A percentile compares a stretch with the other conserved stretches of the same genome.
Evolutionary conservation across 1,140 invertebrate genomes (phyloP).

Genomic region (Bombus affinis): DNA sequence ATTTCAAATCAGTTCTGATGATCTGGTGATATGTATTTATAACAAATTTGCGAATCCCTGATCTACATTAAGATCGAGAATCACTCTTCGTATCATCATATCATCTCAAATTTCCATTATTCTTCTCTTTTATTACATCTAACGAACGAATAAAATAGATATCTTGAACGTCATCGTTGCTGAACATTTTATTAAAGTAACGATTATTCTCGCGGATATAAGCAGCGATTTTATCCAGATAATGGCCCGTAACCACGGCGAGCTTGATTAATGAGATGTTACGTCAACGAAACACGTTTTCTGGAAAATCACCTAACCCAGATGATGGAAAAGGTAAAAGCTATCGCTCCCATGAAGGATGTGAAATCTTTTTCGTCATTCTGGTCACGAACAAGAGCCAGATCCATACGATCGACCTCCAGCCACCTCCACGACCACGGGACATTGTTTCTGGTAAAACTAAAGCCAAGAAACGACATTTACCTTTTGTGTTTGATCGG

Average conservation of each 20-base stretch:
- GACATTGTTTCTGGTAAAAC: slow-evolving; percentile 60
- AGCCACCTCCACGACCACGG: slow-evolving; percentile 54
- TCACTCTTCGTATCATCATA: background rate
- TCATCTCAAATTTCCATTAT: background rate
- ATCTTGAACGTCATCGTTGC: background rate
- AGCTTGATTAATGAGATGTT: background rate
- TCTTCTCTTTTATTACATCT: background rate
- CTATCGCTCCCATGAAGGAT: slow-evolving; percentile 21
- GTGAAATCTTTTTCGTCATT: slow-evolving; percentile 63
- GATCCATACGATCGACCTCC: slow-evolving; percentile 75
- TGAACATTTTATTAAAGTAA: background rate
- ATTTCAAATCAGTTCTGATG: too few relatives aligned
- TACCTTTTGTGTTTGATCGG: slow-evolving; percentile 63
- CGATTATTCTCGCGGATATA: background rate
- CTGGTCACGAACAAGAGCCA: slow-evolving; percentile 76
- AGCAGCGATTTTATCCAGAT: background rate
- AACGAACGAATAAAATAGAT: background rate
- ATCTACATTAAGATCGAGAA: background rate
- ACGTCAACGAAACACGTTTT: background rate
- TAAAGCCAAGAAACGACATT: slow-evolving; percentile 64
- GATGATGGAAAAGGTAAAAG: slow-evolving; percentile 35
- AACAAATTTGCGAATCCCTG: too few relatives aligned
- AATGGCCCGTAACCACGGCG: background rate
- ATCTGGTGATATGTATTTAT: too few relatives aligned
- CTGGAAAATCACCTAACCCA: slow-evolving; percentile 1